Evolutionary conservation across 2,888 invertebrate genomes (phyloP).

Genomic region (Bruchidius siliquastri): DNA sequence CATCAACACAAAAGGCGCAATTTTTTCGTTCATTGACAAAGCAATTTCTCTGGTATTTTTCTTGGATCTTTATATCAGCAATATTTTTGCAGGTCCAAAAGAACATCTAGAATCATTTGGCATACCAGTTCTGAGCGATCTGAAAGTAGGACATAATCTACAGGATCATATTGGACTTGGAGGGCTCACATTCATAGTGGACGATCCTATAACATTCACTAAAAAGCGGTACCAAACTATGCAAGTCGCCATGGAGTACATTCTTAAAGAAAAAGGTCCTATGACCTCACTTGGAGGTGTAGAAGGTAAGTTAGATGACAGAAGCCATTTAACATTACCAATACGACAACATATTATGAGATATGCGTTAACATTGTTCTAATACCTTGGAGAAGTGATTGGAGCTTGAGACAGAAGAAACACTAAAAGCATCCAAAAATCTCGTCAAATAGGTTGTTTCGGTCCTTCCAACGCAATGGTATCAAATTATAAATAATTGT

Average conservation of each 20-base stretch:
- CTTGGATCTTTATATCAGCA: not conserved
- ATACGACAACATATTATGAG: no score
- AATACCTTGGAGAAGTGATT: no score
- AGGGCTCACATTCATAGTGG: constrained; percentile 76
- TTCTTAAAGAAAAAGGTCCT: constrained; percentile 75
- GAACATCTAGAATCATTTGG: constrained; percentile 67
- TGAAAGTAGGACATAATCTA: constrained; percentile 77
- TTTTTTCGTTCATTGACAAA: no score
- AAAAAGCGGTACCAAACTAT: constrained; percentile 73
- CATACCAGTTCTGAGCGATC: constrained; percentile 69
- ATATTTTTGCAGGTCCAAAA: constrained; percentile 55
- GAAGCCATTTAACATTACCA: no score
- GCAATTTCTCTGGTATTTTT: no score
- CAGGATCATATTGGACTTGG: constrained; percentile 87
- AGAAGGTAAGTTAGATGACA: constrained; percentile 55
- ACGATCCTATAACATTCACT: constrained; percentile 75
- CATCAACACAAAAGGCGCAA: no score
- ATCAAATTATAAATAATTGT: no score
- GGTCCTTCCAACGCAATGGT: no score
- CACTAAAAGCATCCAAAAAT: no score
- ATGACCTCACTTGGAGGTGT: constrained; percentile 77
- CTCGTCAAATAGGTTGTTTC: no score
- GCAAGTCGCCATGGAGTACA: constrained; percentile 75
- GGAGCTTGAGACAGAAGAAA: no score
- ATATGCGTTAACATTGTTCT: no score